Evolutionary conservation across 2,797 vertebrate genomes (phyloP), one percentile per base, ranked within the genome.

Genomic region (Chrysocyon brachyurus): DNA sequence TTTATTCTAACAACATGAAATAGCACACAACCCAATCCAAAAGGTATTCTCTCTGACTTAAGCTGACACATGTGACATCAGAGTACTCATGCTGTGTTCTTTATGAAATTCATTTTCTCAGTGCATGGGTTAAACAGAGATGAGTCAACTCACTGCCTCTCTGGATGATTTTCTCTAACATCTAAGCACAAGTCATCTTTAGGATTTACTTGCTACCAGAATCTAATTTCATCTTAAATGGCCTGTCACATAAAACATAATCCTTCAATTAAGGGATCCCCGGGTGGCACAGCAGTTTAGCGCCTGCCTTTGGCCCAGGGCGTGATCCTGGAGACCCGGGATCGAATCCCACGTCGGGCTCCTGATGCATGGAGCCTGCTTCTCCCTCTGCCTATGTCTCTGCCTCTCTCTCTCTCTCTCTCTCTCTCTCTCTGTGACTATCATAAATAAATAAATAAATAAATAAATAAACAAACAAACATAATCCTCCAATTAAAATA

Each of bases 1-100:
- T 79, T 64, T 36, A 92, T n/a, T 82, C 61, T 93, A 95, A 86
- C 54, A 81, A 68, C 10, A 36, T 73, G 36, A 86, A 95, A 75
- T 19, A 89, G 21, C 57, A 89, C 15, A 79, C 26, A 49, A 90
- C 21, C 21, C 84, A 72, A 64, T 64, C 64, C n/a, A 75, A 86
- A 95, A 90, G 72, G 52, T 87, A 92, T 81, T 82, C 19, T 59
- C 46, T 78, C 10, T 92, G n/a, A 72, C 17, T 24, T 87, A 14
- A 92, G 66, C 7, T 73, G 56, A 93, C 3, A 16, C n/a, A 59
- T 33, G 36, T 63, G 40, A 56, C 21, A 64, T 73, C 57, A 93
- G 61, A 72, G 46, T 83, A 26, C 26, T 46, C 7, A 11, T 33
- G 33, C 17, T 75, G n/a, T 89, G 33, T 26, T 61, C 54, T 49